Evolutionary conservation across 2,797 vertebrate genomes (phyloP).

Genomic region (Falco rusticolus): DNA sequence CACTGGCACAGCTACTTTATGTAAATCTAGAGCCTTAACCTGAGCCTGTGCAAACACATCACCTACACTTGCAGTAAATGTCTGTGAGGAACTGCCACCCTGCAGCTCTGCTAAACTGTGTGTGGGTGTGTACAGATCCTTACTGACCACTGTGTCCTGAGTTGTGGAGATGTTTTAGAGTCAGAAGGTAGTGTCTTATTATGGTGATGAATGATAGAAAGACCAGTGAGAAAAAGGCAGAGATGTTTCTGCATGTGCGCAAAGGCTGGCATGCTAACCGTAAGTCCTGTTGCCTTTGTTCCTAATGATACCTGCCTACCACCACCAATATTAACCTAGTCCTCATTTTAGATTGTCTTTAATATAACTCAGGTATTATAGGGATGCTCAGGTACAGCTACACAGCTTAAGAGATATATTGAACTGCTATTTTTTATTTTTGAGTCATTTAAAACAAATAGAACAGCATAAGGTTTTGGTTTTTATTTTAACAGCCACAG

Average conservation of each 20-base stretch:
- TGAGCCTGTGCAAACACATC: not conserved
- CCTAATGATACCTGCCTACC: not conserved
- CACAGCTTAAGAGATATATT: not conserved
- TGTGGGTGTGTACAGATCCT: not conserved
- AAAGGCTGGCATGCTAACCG: not conserved
- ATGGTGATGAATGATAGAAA: not conserved
- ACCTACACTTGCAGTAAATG: not conserved
- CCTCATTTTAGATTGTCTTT: not conserved
- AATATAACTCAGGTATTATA: not conserved
- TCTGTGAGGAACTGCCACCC: not conserved
- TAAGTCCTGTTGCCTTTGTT: not conserved
- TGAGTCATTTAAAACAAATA: not conserved
- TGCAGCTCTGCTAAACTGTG: not conserved
- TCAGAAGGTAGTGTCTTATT: not conserved
- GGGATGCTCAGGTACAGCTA: not conserved
- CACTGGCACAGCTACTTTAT: not conserved
- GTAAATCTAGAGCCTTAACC: not conserved
- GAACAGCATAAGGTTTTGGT: rapidly evolving
- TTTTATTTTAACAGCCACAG: not conserved
- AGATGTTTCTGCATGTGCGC: not conserved
- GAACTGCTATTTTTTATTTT: not conserved
- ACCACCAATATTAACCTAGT: not conserved
- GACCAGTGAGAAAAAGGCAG: not conserved
- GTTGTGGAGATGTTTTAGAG: not conserved
- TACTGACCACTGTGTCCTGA: not conserved